Conservation (phyloP, 2,113 vertebrate genomes). For the Parus major region DNA sequence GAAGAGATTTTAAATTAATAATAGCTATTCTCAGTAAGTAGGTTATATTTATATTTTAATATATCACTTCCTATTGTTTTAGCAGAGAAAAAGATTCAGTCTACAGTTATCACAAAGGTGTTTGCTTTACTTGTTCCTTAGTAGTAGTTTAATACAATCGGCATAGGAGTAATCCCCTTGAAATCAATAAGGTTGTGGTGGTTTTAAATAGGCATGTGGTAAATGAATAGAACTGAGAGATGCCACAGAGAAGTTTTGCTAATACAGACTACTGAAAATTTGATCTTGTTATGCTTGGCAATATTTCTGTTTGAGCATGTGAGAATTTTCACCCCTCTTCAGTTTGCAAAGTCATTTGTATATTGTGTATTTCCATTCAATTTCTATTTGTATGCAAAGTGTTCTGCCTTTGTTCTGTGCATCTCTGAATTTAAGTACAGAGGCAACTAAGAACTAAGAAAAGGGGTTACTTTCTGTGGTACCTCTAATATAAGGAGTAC, state of each 20-base stretch:
- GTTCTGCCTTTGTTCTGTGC: not conserved
- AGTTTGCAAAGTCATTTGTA: not conserved
- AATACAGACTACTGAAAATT: not conserved
- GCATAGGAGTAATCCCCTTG: not conserved
- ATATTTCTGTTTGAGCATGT: not conserved
- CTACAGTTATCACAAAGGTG: not conserved
- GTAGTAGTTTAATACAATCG: not conserved
- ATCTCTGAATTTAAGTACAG: not conserved
- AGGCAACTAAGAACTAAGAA: not conserved
- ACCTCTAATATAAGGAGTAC: not conserved
- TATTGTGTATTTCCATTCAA: not conserved
- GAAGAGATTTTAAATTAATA: not conserved
- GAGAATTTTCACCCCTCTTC: not conserved
- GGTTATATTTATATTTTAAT: not conserved
- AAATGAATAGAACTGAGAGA: not conserved
- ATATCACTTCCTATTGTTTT: not conserved
- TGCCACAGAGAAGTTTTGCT: not conserved
- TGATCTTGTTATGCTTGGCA: not conserved
- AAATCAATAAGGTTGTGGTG: not conserved
- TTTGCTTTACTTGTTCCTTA: not conserved
- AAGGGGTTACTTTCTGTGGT: not conserved
- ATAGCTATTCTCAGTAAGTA: not conserved
- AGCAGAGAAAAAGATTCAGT: not conserved
- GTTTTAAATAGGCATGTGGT: not conserved
- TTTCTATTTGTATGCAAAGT: not conserved